A percentile compares a stretch with the other conserved stretches of the same genome.
Conservation (phyloP, 2,113 vertebrate genomes). For the Apaloderma vittatum region DNA sequence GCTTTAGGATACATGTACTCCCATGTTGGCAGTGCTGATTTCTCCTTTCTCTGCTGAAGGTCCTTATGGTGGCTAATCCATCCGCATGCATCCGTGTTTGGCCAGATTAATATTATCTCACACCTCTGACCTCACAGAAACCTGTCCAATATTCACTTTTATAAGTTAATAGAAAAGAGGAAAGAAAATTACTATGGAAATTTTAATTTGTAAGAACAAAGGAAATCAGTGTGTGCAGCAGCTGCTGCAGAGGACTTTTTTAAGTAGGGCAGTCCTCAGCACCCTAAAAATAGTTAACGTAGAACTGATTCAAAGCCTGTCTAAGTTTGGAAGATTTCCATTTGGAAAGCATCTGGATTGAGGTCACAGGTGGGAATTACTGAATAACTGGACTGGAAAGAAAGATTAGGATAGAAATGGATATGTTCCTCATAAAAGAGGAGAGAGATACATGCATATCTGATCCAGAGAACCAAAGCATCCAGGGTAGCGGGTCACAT, state of each 20-base stretch:
- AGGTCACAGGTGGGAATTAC: neutral
- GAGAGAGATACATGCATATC: neutral
- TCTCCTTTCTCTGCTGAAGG: neutral
- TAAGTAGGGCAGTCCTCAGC: neutral
- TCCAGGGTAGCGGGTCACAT: neutral
- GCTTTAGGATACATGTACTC: rapidly evolving
- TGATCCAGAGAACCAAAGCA: neutral
- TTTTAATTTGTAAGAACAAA: neutral
- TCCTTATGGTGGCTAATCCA: neutral
- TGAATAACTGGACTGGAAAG: neutral
- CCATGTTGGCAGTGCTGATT: neutral
- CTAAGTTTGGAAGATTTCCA: neutral
- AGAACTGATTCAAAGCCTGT: neutral
- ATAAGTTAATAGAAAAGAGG: neutral
- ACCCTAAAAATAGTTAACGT: neutral
- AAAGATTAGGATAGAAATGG: slow-evolving; percentile 49
- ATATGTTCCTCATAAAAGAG: slow-evolving; percentile 21
- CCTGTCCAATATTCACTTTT: neutral
- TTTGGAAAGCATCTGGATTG: neutral
- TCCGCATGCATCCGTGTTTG: neutral
- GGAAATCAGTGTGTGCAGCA: neutral
- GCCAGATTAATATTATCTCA: neutral
- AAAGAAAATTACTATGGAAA: neutral
- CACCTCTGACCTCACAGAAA: neutral
- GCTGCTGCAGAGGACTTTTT: neutral